These are phyloP conservation scores for Magallana angulata DNA, from an alignment of 1,140 invertebrate species.

Conservation along the genomic window DNA sequence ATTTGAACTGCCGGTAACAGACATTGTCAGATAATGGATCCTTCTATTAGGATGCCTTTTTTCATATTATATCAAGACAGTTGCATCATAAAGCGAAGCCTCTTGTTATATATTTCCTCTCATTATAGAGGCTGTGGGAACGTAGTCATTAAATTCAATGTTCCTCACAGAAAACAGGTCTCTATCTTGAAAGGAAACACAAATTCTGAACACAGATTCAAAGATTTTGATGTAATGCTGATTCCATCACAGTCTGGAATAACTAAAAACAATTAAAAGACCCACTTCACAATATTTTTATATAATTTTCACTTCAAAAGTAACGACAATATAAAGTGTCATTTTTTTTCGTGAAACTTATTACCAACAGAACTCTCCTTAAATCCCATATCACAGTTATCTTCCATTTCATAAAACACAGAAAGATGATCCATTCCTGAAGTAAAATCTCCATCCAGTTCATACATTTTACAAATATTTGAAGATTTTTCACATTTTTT, in stretches of 20 bases:
- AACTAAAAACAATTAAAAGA: background rate
- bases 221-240: background rate
- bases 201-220: background rate
- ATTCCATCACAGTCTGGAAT: background rate
- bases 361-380: no score
- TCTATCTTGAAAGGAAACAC: background rate
- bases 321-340: background rate
- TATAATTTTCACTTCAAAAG: background rate
- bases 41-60: background rate
- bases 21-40: background rate
- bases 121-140: background rate
- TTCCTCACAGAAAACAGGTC: background rate
- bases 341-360: no score
- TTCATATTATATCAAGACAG: background rate
- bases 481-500: background rate
- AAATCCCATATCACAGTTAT: no score
- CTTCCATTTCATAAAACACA: no score
- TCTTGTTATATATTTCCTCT: slow-evolving; percentile 28
- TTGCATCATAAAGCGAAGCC: background rate
- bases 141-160: background rate
- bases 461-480: background rate
- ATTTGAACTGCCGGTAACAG: background rate
- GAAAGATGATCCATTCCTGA: background rate
- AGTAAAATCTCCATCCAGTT: background rate
- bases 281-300: background rate